phyloP scores from a whole-genome alignment of 2,888 invertebrate species.

The Danaus chrysippus region DNA sequence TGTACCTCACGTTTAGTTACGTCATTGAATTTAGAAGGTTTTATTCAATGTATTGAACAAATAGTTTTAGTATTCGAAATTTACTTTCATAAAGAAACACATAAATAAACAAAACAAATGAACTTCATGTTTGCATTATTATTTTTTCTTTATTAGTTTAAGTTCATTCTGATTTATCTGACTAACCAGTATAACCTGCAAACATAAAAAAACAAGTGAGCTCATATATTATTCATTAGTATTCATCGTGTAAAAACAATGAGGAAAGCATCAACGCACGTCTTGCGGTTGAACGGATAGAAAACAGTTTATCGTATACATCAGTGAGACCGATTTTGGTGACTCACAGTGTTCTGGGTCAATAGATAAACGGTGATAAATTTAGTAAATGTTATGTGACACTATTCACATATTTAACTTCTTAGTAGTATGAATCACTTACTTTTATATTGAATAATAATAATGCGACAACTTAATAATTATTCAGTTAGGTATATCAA shows the following conservation, averaged over 20 bases:
- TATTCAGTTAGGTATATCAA: no score
- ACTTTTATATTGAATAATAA: no score
- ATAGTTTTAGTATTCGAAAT: background rate
- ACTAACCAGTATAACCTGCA: background rate
- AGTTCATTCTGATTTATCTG: background rate
- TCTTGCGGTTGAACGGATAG: constrained; percentile 28
- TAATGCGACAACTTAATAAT: no score
- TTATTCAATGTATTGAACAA: background rate
- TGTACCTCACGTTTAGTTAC: constrained; percentile 8
- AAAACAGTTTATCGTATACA: constrained; percentile 39
- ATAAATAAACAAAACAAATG: background rate
- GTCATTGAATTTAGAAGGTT: background rate
- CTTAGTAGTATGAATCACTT: no score
- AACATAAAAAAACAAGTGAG: constrained; percentile 13
- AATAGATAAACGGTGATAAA: background rate
- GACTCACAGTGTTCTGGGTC: constrained; percentile 24
- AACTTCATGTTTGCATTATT: background rate
- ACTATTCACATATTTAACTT: constrained; percentile 1
- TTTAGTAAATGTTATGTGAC: background rate
- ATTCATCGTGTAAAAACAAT: constrained; percentile 32
- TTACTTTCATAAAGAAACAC: no score
- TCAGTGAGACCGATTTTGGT: constrained; percentile 22
- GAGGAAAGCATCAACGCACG: constrained; percentile 36
- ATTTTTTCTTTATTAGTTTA: background rate
- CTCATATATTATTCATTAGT: constrained; percentile 32